phyloP scores from a whole-genome alignment of 53 echinoderm and acorn worm species.

The Holothuria scabra region DNA sequence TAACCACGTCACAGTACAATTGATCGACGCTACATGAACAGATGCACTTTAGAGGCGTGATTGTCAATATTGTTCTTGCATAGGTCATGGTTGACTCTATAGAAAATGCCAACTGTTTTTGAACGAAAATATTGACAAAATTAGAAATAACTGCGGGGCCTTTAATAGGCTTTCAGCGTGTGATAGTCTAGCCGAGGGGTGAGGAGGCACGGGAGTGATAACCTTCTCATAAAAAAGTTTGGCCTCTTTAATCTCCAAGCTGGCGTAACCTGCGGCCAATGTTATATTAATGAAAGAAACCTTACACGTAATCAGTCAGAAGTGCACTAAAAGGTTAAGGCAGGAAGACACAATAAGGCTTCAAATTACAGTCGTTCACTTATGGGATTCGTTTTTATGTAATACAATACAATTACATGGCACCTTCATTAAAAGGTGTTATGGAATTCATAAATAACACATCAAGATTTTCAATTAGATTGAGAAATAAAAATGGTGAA shows the following conservation, averaged over 20 bases:
- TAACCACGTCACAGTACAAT: slow-evolving; percentile 26
- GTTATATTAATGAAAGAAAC: slow-evolving; percentile 36
- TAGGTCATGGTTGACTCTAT: slow-evolving; percentile 40
- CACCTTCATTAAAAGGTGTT: too few relatives aligned
- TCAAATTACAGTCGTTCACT: too few relatives aligned
- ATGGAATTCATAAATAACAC: too few relatives aligned
- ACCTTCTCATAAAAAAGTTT: background rate
- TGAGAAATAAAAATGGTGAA: too few relatives aligned
- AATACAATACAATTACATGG: too few relatives aligned
- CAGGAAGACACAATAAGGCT: too few relatives aligned
- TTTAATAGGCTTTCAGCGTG: slow-evolving; percentile 50
- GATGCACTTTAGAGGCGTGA: slow-evolving; percentile 24
- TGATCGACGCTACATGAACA: slow-evolving; percentile 27
- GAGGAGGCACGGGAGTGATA: slow-evolving; percentile 27
- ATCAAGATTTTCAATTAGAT: too few relatives aligned
- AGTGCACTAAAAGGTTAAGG: slow-evolving; percentile 28
- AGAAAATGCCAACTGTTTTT: slow-evolving; percentile 54
- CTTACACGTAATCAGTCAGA: background rate
- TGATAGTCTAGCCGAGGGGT: slow-evolving; percentile 31
- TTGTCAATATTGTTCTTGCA: slow-evolving; percentile 45
- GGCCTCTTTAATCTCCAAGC: slow-evolving; percentile 17
- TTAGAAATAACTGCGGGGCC: slow-evolving; percentile 55
- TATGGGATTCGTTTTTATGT: too few relatives aligned
- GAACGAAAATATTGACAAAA: slow-evolving; percentile 56
- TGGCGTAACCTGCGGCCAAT: slow-evolving; percentile 33